Evolutionary conservation across 2,888 invertebrate species (phyloP), one percentile per base, ranked within the genome.

Genomic region (Lymantria monacha): DNA sequence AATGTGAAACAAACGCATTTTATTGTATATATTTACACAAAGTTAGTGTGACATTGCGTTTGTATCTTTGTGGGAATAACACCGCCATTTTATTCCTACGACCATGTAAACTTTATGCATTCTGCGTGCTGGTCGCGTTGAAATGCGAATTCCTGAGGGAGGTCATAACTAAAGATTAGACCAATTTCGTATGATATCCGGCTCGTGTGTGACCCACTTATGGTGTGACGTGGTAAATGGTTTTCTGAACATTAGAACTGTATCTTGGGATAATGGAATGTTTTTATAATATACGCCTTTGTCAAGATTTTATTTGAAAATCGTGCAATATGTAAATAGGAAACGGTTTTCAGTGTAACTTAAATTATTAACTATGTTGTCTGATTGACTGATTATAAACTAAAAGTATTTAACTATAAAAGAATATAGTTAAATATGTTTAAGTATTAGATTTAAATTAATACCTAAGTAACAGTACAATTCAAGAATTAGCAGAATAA

Each of bases 91-190:
- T 59, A 57, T 66, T 55, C 60, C 55, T 54, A 48, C 44, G 52
- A 42, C 44, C 36, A 53, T 61, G 53, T 55, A 57, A 72, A 70
- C 55, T 61, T 65, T 48, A 63, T 54, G 55, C 37, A 54, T 53
- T 44, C 56, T 57, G 44, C 55, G 65, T 42, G 44, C 55, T 61
- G 46, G 55, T 45, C 52, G 55, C 53, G 62, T 73, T 70, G 70
- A 75, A 74, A 72, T 71, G 74, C 70, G 69, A 76, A 76, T 74
- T 80, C 74, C 71, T 60, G 46, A 52, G 66, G 60, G 76, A 63
- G 63, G 70, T 70, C 71, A 76, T 83, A 82, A 81, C 79, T 81
- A 79, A 79, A 81, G 83, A 83, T 83, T 83, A 83, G 75, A 71
- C 76, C 81, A 78, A 81, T 82, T 82, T 77, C 66, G 72, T 66